Base-by-base conservation (phyloP, 2,888 invertebrate species). In the Idaea aversata region DNA sequence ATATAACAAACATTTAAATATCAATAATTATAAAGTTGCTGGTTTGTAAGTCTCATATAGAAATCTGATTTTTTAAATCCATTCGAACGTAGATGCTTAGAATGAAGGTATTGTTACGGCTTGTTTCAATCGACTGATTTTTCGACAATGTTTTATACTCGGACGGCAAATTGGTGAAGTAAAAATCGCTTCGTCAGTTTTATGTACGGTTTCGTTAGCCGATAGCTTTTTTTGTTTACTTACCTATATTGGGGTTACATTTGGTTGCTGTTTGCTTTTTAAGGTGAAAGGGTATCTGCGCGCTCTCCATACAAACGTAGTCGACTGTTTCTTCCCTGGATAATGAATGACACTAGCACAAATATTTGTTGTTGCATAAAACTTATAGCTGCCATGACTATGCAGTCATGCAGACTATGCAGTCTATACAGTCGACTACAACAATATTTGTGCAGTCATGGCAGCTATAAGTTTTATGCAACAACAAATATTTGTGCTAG, bases 131-230 rank as follows among this genome's bases (percentile, higher is more conserved):
- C 10, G 13, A 47, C 7, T 47, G 47, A 47, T 47, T 47, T 47
- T 47, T 47, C 47, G 47, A 47, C 47, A 47, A 47, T 47, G 47
- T 47, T 47, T 47, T 47, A 25, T 25, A 47, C 47, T 10, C 10
- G 47, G 7, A 47, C 5, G 7, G 47, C 13, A 47, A 47, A 47
- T 47, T 47, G 47, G 47, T 47, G 47, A 47, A 47, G 47, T 47
- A 47, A 47, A 47, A 47, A 47, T 47, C 47, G 47, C 47, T 47
- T 47, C 47, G 47, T 47, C 47, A 47, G 47, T 47, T 47, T 47
- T 47, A 47, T 47, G 10, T 13, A 47, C 47, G 47, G 47, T 10
- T 47, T 13, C 47, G 7, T 7, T 5, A 47, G 10, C 47, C 47
- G 47, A 47, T 47, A 47, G 47, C 47, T 47, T 47, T 36, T 47